These are phyloP conservation scores for Plebejus argus DNA, from an alignment of 2,888 invertebrate genomes.

Conservation along the genomic window DNA sequence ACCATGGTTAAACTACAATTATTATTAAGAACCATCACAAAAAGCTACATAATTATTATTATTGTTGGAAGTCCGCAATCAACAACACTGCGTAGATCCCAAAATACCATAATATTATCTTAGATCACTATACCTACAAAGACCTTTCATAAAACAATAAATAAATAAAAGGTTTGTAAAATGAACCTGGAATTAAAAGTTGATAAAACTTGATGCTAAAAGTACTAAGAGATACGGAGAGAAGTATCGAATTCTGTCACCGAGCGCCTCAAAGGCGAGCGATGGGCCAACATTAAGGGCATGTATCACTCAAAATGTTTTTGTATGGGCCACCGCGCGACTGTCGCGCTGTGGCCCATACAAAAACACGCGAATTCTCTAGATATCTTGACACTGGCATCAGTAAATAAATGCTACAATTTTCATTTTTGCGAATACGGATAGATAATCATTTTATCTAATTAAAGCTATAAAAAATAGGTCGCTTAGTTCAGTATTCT, in stretches of 20 bases:
- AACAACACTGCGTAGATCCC: background rate
- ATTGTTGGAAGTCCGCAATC: conserved; percentile 2
- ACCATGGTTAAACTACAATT: background rate
- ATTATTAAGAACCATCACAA: background rate
- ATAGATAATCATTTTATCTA: too few species aligned
- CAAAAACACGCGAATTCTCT: too few species aligned
- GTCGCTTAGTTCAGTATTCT: too few species aligned
- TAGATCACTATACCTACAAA: background rate
- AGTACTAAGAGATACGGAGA: background rate
- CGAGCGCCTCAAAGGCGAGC: background rate
- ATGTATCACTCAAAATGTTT: too few species aligned
- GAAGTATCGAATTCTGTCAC: background rate
- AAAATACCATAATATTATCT: background rate
- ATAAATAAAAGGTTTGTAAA: background rate
- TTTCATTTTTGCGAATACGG: too few species aligned
- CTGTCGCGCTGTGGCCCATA: too few species aligned
- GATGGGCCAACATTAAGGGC: background rate
- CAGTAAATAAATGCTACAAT: too few species aligned
- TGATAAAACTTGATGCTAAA: background rate
- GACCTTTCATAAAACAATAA: background rate
- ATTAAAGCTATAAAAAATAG: too few species aligned
- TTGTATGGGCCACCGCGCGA: too few species aligned
- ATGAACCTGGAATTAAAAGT: background rate
- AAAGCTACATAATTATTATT: too few species aligned
- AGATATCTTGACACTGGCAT: too few species aligned